Evolutionary conservation across 2,888 invertebrate genomes (phyloP), one percentile per base, ranked within the genome.

Genomic region (Ochropacha duplaris): DNA sequence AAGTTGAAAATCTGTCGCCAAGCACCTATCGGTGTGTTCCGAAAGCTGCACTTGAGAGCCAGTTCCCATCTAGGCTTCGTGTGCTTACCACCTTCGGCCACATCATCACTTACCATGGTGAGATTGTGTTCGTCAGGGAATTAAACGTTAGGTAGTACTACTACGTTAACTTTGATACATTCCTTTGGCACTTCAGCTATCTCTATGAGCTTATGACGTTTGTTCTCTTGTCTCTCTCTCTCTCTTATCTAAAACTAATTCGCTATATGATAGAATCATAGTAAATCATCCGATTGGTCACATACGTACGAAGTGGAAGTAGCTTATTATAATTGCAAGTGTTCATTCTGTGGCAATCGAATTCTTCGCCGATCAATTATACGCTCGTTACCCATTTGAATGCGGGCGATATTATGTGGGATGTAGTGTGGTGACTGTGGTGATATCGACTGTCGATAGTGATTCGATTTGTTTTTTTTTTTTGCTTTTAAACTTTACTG

Each of bases 331-430:
- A 69, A 71, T 71, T 68, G 66, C 61, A 61, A 57, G 57, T 57
- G 63, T 65, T 64, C 61, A 65, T 62, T 65, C 66, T 57, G 59
- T 52, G 63, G 59, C 62, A 63, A 62, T 60, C 58, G 58, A 62
- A 66, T 58, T 68, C 64, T 67, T 57, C 60, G 49, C 36, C 63
- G 68, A 68, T 65, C 71, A 67, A 73, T 73, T 73, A 73, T 61
- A 59, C 65, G 73, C 71, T 67, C 55, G 71, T 71, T 73, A 71
- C 59, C 54, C 73, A 59, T 70, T 69, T 65, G 63, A 61, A 62
- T 66, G 59, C 0, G 61, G 54, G 60, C 59, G 57, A 57, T 62
- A 65, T 69, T 61, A 61, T 59, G 52, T 55, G 56, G 50, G 50
- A 54, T n/a, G 50, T 61, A 61, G 60, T 31, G 62, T 50, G 8